Percentiles rank a stretch among this genome's conserved stretches.
Evolutionary conservation across 2,113 vertebrate genomes (phyloP).

Genomic region (Triplophysa tibetana): DNA sequence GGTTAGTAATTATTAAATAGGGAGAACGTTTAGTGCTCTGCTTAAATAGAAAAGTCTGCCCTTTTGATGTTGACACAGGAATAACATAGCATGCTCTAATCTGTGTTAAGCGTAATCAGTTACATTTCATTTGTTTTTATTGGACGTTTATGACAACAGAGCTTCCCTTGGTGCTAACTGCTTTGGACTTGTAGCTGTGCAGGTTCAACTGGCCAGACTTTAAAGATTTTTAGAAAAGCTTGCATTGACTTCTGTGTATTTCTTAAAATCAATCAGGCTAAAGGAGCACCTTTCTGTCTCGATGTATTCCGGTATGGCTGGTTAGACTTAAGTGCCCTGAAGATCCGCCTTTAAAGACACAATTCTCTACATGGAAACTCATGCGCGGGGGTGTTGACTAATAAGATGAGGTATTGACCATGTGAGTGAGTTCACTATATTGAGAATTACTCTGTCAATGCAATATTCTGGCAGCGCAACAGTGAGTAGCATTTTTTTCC

Average conservation of each 20-base stretch:
- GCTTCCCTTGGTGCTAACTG: not conserved
- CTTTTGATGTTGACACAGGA: slow-evolving; percentile 1
- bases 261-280: slow-evolving; percentile 7
- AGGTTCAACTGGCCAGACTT: not conserved
- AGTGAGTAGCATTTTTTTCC: slow-evolving; percentile 39
- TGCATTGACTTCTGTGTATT: slow-evolving; percentile 4
- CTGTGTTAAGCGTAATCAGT: not conserved
- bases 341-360: slow-evolving; percentile 32
- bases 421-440: slow-evolving; percentile 36
- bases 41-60: not conserved
- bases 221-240: not conserved
- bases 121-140: not conserved
- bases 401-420: slow-evolving; percentile 39
- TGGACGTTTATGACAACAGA: not conserved
- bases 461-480: slow-evolving; percentile 41
- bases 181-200: not conserved
- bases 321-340: slow-evolving; percentile 31
- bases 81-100: not conserved
- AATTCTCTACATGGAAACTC: slow-evolving; percentile 25
- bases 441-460: slow-evolving; percentile 31
- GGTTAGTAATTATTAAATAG: not conserved
- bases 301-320: not conserved
- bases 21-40: not conserved
- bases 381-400: slow-evolving; percentile 11
- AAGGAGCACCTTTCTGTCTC: slow-evolving; percentile 1